These are phyloP conservation scores for Xiphophorus hellerii DNA, from an alignment of 2,113 vertebrate genomes.

Conservation along the genomic window DNA sequence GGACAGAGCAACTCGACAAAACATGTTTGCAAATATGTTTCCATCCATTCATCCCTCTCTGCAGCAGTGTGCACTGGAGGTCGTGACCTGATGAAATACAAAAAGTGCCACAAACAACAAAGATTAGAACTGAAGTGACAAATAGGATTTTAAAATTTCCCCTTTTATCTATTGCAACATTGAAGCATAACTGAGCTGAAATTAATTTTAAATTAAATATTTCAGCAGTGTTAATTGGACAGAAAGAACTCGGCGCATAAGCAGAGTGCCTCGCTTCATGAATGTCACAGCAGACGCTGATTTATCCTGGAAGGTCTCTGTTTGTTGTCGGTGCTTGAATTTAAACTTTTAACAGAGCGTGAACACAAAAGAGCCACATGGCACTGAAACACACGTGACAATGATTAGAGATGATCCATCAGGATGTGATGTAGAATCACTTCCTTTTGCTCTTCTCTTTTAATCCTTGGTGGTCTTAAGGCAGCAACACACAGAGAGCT, in stretches of 20 bases:
- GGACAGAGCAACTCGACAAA: background rate
- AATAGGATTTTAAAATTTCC: background rate
- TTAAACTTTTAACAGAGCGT: conserved; percentile 8
- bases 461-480: conserved; percentile 6
- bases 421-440: background rate
- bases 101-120: background rate
- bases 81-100: background rate
- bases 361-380: conserved; percentile 17
- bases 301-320: background rate
- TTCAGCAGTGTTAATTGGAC: background rate
- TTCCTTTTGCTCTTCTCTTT: conserved; percentile 14
- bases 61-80: too few species aligned
- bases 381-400: background rate
- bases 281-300: background rate
- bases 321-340: background rate
- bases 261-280: conserved; percentile 1
- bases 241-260: background rate
- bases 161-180: background rate
- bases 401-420: conserved; percentile 2
- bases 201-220: background rate
- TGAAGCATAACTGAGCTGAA: background rate
- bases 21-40: background rate
- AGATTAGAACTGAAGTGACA: background rate
- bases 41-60: too few species aligned
- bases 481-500: background rate